Evolutionary conservation across 2,797 vertebrate genomes (phyloP), one percentile per base, ranked within the genome.

Genomic region (Decapterus maruadsi): DNA sequence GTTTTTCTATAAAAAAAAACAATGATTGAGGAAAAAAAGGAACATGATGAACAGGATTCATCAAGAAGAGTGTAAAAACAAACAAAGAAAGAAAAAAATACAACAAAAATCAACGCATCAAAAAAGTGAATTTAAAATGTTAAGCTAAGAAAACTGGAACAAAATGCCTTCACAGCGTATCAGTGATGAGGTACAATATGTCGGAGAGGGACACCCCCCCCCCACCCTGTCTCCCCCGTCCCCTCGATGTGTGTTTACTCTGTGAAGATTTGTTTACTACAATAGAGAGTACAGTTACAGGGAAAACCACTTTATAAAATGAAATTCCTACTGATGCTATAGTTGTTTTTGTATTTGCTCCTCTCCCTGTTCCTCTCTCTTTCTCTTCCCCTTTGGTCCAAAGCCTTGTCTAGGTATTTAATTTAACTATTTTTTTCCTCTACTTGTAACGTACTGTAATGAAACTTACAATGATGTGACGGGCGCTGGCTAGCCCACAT

Each of bases 31-130:
- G 31, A 31, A 80, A 76, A 19, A 78, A 83, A 67, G 38, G 48
- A 71, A 62, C 43, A 57, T 4, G 91, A 85, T 94, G 94, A 96
- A 94, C 95, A 70, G 95, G 95, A 93, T 94, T 95, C 94, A 96
- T 95, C 95, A 67, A 68, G 54, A 77, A 72, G 38, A 85, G 65
- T 82, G 75, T 78, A 7, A 38, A 61, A 80, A 77, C 45, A 68
- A 68, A 31, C 31, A 31, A 31, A 31, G 31, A 6, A 31, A 31
- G 3, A 31, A 45, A 68, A 50, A 59, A 60, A 22, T 76, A 68
- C n/a, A 78, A 80, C 66, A 64, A 12, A 60, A 46, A 46, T 46
- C 45, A 46, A 46, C 6, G 16, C 45, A 46, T 46, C 45, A 46
- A 69, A 66, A 77, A 74, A 76, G 61, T 66, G 31, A 83, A 68